Evolutionary conservation across 2,797 vertebrate species (phyloP), one percentile per base, ranked within the genome.

Genomic region (Phoxinus dragarum): DNA sequence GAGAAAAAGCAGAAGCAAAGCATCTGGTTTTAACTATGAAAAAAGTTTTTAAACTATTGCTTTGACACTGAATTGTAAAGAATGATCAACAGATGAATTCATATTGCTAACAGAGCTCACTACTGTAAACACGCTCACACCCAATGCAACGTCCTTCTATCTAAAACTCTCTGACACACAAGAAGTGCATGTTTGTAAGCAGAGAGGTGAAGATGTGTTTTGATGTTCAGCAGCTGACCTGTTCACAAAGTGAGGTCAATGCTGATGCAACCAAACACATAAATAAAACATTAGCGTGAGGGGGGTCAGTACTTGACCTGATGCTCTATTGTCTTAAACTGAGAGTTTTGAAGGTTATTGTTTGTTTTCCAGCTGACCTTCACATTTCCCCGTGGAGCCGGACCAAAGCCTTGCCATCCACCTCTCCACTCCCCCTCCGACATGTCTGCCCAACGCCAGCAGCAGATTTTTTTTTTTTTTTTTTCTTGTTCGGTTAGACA

Each of bases 351-450:
- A 84, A 74, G 66, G 54, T 66, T 47, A 90, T 88, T 88, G 87
- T 88, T 88, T 77, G 56, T 87, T 80, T 89, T 89, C 52, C 52
- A 84, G 77, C 85, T 86, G 87, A 91, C 89, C 85, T 92, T 88
- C 78, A 87, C 61, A 71, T 86, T 87, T 89, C 88, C 84, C 88
- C 77, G 40, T 84, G 66, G 80, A 84, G 71, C 71, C 27, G 12
- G 66, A 71, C 84, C 81, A 69, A 59, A 44, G 6, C 27, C 7
- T 17, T 77, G 64, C 38, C 73, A 71, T 77, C 80, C 80, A 56
- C 73, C 73, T 21, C 66, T 21, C 31, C 4, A 59, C 23, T 34
- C 34, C 27, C 52, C 38, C 52, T 7, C 21, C 31, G 10, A 44
- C 67, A 74, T 59, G 84, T 84, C 54, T 40, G 75, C 75, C 80